Evolutionary conservation across 2,888 invertebrate genomes (phyloP).

Genomic region (Chrysotoxum bicinctum): DNA sequence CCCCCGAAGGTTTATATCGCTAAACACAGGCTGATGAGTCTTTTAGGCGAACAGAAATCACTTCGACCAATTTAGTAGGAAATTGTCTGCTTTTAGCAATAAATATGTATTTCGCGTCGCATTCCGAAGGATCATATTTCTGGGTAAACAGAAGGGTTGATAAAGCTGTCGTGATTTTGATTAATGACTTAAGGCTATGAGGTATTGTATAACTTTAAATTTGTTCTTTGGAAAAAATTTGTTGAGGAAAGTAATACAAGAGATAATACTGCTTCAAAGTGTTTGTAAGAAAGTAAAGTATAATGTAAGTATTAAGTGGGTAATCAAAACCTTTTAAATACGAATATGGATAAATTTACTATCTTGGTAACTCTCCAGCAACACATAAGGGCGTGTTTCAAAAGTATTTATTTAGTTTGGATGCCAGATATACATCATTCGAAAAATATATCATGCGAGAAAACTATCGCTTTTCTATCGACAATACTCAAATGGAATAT

Average conservation of each 20-base stretch:
- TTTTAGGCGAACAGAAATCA: conserved; percentile 22
- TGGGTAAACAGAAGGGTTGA: conserved; percentile 7
- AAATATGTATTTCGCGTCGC: conserved; percentile 16
- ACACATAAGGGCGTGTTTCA: too few relatives aligned
- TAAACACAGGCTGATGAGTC: conserved; percentile 40
- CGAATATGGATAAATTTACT: too few relatives aligned
- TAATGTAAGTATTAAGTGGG: too few relatives aligned
- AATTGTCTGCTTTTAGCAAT: conserved; percentile 1
- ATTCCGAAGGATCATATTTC: conserved; percentile 58
- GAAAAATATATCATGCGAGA: too few relatives aligned
- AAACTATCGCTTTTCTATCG: too few relatives aligned
- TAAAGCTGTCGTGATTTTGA: conserved; percentile 48
- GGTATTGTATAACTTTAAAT: not conserved
- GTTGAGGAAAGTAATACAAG: not conserved
- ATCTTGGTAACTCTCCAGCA: too few relatives aligned
- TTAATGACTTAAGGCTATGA: conserved; percentile 38
- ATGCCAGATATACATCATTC: too few relatives aligned
- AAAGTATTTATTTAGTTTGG: too few relatives aligned
- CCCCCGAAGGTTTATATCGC: conserved; percentile 50
- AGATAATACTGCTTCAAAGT: not conserved
- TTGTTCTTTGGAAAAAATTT: not conserved
- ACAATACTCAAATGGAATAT: too few relatives aligned
- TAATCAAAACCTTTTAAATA: too few relatives aligned
- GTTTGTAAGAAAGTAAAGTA: not conserved
- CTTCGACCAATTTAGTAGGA: conserved; percentile 49